A percentile compares a stretch with the other conserved stretches of the same genome.
These are phyloP conservation scores for Marasmarcha lunaedactyla DNA, from an alignment of 2,888 invertebrate genomes.

Conservation along the genomic window DNA sequence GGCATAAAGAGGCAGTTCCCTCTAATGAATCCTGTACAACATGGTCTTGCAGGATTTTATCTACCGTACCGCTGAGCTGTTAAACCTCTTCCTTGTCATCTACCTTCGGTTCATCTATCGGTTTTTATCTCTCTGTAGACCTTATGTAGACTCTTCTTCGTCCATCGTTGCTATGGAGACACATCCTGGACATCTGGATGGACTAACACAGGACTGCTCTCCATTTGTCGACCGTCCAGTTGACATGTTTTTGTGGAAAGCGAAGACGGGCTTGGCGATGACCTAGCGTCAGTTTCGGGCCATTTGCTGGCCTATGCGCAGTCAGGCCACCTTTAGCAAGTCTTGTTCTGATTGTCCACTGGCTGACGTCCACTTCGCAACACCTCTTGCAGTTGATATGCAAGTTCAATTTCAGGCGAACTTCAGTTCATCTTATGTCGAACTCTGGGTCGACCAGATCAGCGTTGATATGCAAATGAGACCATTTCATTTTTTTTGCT, in stretches of 20 bases:
- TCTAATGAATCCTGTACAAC: no score
- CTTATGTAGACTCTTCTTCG: neutral
- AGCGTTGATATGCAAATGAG: no score
- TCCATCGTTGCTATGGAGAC: slow-evolving; percentile 3
- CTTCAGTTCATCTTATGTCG: no score
- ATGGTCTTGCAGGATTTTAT: no score
- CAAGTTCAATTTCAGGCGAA: no score
- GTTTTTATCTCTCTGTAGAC: neutral
- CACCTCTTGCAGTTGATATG: no score
- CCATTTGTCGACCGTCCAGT: slow-evolving; percentile 2
- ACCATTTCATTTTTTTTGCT: no score
- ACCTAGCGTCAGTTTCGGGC: slow-evolving; percentile 3
- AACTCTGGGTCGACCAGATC: no score
- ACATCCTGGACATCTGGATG: slow-evolving; percentile 2
- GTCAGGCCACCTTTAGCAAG: slow-evolving; percentile 3
- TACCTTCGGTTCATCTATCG: no score
- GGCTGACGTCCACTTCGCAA: neutral
- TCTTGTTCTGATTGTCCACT: slow-evolving; percentile 2
- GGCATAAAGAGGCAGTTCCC: no score
- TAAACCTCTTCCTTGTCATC: no score
- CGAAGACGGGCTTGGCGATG: slow-evolving; percentile 8
- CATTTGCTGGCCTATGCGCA: neutral
- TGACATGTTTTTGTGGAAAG: slow-evolving; percentile 5
- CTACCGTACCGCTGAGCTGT: no score
- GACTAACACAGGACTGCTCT: slow-evolving; percentile 2